Evolutionary conservation across 1,140 invertebrate genomes (phyloP), one percentile per base, ranked within the genome.

Genomic region (Drosophila pallidifrons): DNA sequence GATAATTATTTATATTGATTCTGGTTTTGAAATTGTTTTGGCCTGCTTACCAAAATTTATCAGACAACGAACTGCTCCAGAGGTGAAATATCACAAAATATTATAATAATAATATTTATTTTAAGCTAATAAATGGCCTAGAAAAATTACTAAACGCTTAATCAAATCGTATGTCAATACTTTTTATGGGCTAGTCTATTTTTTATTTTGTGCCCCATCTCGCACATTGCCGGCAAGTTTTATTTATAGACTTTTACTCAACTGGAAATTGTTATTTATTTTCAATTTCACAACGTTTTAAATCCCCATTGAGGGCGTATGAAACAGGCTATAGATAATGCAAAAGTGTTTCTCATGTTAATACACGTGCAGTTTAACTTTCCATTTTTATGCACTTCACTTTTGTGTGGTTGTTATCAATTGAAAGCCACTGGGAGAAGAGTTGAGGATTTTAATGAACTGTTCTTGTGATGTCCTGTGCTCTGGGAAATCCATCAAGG

Each of bases 401-500:
- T 43, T 43, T 13, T 25, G 20, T 0, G 20, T 25, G 3, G n/a
- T 43, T 43, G 41, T 5, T 32, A 16, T 54, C 30, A 30, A 52
- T 7, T 52, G 1, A 52, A 52, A 52, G 11, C 5, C 5, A 13
- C 3, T 30, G 25, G 49, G 10, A 52, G 28, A 28, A 25, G 47
- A 13, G 52, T 16, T 35, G 15, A 25, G 20, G 20, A 63, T 28
- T 47, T 55, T 38, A 38, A 8, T 10, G n/a, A 43, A 43, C 41
- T 43, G 20, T 25, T 25, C 20, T 25, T 25, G 20, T 25, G 41
- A 43, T 6, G 7, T 43, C 5, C 7, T 13, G n/a, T 43, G 41
- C n/a, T 4, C n/a, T 38, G 41, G 5, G 28, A 30, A 59, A 74
- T 74, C 71, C 55, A 74, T 60, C 71, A 68, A 60, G 3, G 20